A percentile compares a stretch with the other conserved stretches of the same genome.
phyloP scores from a whole-genome alignment of 2,888 invertebrate species.

The Corythucha ciliata region DNA sequence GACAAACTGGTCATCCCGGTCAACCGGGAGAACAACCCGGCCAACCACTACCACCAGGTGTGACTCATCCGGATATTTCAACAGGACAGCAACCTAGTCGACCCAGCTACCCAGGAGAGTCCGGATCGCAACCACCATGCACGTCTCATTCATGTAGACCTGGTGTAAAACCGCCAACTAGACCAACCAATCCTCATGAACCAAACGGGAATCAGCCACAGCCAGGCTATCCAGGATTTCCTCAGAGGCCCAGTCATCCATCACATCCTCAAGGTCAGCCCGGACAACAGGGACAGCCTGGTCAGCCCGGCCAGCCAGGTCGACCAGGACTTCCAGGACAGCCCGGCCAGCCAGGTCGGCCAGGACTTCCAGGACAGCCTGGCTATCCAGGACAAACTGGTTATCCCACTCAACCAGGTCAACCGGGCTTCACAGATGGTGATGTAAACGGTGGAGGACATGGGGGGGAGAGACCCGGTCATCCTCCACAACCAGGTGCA shows the following conservation, averaged over 20 bases:
- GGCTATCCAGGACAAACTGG: conserved; percentile 28
- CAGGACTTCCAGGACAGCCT: conserved; percentile 37
- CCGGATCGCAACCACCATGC: too few relatives aligned
- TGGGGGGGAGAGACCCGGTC: too few relatives aligned
- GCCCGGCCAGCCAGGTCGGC: conserved; percentile 30
- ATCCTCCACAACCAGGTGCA: conserved; percentile 30
- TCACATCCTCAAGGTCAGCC: conserved; percentile 34
- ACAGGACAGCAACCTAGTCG: conserved; percentile 34
- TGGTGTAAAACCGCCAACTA: conserved; percentile 29
- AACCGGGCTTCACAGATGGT: too few relatives aligned
- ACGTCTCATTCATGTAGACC: too few relatives aligned
- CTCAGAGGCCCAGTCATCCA: conserved; percentile 32
- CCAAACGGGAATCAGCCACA: too few relatives aligned
- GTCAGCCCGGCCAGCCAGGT: not conserved
- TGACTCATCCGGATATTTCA: conserved; percentile 14
- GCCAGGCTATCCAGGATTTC: conserved; percentile 36
- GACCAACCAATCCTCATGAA: conserved; percentile 30
- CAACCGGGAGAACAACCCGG: conserved; percentile 37
- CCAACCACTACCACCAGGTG: conserved; percentile 39
- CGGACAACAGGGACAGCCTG: conserved; percentile 19
- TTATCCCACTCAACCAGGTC: conserved; percentile 26
- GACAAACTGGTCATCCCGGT: conserved; percentile 39
- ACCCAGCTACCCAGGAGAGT: conserved; percentile 30
- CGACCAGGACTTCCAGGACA: conserved; percentile 22
- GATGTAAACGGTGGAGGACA: too few relatives aligned